Conservation (phyloP, 1,140 invertebrate genomes). For the Vanessa tameamea region DNA sequence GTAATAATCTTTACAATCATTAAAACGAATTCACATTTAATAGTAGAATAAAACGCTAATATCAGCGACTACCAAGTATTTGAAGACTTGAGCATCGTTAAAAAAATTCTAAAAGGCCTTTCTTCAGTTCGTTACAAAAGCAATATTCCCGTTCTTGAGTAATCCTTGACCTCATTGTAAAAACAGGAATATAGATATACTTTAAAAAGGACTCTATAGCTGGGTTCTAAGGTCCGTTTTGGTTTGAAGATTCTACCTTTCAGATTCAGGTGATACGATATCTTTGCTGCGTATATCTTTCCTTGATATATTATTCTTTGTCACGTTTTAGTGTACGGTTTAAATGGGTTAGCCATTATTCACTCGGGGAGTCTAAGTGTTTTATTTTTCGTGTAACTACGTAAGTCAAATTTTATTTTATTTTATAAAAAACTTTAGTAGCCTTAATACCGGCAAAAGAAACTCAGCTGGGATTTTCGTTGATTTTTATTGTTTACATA, state of each 20-base stretch:
- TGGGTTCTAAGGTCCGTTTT: background rate
- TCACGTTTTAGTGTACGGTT: slow-evolving; percentile 1
- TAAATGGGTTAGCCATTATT: background rate
- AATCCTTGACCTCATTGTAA: slow-evolving; percentile 19
- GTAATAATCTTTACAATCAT: background rate
- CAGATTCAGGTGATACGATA: slow-evolving; percentile 20
- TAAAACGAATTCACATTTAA: slow-evolving; percentile 12
- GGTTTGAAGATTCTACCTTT: background rate
- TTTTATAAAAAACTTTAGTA: too few species aligned
- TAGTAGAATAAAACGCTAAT: slow-evolving; percentile 12
- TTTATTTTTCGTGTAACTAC: too few species aligned
- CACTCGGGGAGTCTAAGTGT: background rate
- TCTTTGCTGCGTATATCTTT: slow-evolving; percentile 21
- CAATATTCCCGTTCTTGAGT: slow-evolving; percentile 22
- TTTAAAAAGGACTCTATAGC: slow-evolving; percentile 11
- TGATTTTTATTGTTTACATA: too few species aligned
- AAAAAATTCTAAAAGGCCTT: slow-evolving; percentile 30
- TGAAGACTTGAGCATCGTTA: slow-evolving; percentile 11
- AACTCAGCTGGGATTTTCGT: too few species aligned
- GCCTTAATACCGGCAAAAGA: too few species aligned
- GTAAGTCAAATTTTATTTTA: too few species aligned
- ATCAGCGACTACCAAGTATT: background rate
- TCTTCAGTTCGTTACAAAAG: slow-evolving; percentile 35
- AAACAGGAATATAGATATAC: background rate
- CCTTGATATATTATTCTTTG: slow-evolving; percentile 14